These are phyloP conservation scores for Hirtodrosophila duncani DNA, from an alignment of 2,888 invertebrate species.

Conservation along the genomic window DNA sequence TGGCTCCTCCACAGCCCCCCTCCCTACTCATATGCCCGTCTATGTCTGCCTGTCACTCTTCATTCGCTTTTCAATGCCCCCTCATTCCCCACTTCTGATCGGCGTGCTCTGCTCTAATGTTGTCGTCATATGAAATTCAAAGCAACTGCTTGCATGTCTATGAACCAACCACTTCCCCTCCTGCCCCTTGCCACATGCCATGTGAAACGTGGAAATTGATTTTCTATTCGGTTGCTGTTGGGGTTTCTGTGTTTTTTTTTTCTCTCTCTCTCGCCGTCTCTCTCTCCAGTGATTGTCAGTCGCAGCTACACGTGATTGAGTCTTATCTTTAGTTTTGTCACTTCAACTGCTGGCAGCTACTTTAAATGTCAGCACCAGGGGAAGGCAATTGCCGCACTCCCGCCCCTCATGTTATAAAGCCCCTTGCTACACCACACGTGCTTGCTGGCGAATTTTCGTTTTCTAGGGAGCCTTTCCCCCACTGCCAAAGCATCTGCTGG, in stretches of 20 bases:
- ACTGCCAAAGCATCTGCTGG: too few relatives aligned
- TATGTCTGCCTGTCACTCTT: conserved; percentile 63
- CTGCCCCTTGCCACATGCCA: not conserved
- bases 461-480: conserved; percentile 32
- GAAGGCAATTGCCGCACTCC: not conserved
- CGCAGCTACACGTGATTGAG: conserved; percentile 67
- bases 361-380: conserved; percentile 63
- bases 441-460: conserved; percentile 35
- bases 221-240: conserved; percentile 60
- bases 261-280: conserved; percentile 5
- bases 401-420: not conserved
- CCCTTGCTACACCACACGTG: conserved; percentile 40
- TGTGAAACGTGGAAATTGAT: conserved; percentile 65
- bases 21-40: conserved; percentile 8
- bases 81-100: not conserved
- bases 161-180: conserved; percentile 1
- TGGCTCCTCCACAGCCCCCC: conserved; percentile 22
- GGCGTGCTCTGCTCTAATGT: conserved; percentile 14
- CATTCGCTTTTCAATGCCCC: conserved; percentile 40
- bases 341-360: conserved; percentile 70
- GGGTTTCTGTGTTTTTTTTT: conserved; percentile 18
- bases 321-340: conserved; percentile 72
- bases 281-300: conserved; percentile 51
- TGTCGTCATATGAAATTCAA: conserved; percentile 58
- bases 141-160: conserved; percentile 66